Conservation (phyloP, 2,797 vertebrate genomes). For the Onychomys torridus region DNA sequence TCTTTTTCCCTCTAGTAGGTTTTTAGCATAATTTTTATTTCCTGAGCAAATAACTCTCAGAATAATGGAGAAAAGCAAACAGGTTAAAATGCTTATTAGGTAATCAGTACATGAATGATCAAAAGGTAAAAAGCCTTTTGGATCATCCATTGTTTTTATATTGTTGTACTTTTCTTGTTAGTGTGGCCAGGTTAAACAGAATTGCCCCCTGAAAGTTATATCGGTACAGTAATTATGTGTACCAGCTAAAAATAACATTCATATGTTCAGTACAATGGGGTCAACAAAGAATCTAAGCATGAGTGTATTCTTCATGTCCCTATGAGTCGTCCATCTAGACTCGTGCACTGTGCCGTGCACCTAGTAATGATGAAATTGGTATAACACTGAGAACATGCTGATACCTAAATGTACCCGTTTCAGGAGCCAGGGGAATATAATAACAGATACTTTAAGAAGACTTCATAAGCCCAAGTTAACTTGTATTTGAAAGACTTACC, state of each 20-base stretch:
- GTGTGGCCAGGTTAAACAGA: constrained; percentile 50
- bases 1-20: neutral
- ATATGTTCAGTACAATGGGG: neutral
- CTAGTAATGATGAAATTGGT: constrained; percentile 34
- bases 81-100: constrained; percentile 51
- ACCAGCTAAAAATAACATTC: constrained; percentile 46
- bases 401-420: neutral
- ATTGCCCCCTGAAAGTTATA: constrained; percentile 40
- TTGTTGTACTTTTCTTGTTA: constrained; percentile 65
- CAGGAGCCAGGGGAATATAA: neutral
- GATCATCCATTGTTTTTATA: constrained; percentile 62
- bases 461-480: neutral
- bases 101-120: constrained; percentile 49
- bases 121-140: constrained; percentile 65
- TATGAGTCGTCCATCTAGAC: neutral
- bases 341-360: neutral
- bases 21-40: constrained; percentile 57
- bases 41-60: constrained; percentile 28
- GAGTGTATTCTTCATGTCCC: neutral
- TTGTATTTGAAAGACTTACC: constrained; percentile 36
- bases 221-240: constrained; percentile 20
- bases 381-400: neutral
- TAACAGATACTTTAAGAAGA: constrained; percentile 49
- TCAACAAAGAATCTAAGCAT: constrained; percentile 34
- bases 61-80: constrained; percentile 21